A percentile compares a stretch with the other conserved stretches of the same genome.
These are phyloP conservation scores for Xenotilapia flavipinnis DNA, from an alignment of 2,113 vertebrate genomes.

Conservation along the genomic window DNA sequence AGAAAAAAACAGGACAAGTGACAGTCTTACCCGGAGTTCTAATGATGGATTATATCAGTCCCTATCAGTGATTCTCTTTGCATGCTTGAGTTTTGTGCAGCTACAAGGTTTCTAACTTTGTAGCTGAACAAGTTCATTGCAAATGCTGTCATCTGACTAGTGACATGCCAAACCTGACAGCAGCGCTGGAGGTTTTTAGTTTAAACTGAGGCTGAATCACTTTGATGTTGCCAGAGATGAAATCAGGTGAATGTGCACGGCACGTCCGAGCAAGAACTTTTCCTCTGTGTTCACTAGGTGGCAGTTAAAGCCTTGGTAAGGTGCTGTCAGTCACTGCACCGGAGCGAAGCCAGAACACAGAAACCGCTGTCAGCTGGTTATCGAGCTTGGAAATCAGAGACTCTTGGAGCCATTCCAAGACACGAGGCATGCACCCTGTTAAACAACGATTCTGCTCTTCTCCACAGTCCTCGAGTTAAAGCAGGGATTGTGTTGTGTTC, in stretches of 20 bases:
- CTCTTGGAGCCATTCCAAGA: not conserved
- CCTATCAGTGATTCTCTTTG: not conserved
- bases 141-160: not conserved
- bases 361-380: not conserved
- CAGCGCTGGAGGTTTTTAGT: not conserved
- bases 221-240: not conserved
- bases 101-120: not conserved
- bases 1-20: not conserved
- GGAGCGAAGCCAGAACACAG: not conserved
- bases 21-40: not conserved
- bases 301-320: not conserved
- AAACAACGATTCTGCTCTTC: not conserved
- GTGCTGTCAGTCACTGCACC: not conserved
- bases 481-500: not conserved
- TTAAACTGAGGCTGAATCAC: not conserved
- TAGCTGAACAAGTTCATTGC: not conserved
- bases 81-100: not conserved
- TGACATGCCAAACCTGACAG: not conserved
- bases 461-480: not conserved
- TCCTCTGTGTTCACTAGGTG: slow-evolving; percentile 1
- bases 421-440: not conserved
- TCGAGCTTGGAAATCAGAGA: not conserved
- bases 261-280: not conserved
- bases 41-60: not conserved
- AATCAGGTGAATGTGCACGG: not conserved